phyloP scores from a whole-genome alignment of 2,797 vertebrate genomes.

The Gymnothorax javanicus region DNA sequence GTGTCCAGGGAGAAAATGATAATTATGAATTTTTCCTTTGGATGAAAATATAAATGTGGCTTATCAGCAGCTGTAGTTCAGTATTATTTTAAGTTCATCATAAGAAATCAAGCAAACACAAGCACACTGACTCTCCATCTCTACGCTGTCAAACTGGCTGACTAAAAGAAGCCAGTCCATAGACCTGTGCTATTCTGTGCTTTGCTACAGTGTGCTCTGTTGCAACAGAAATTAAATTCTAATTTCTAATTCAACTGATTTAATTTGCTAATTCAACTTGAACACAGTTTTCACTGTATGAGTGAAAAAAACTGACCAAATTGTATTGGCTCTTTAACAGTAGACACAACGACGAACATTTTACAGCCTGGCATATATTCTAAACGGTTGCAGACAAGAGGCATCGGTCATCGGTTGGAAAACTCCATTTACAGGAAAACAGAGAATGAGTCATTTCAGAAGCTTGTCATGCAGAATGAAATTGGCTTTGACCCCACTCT shows the following conservation, averaged over 20 bases:
- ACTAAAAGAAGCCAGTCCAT: not conserved
- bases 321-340: no score
- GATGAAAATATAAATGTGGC: not conserved
- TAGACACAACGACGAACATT: no score
- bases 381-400: not conserved
- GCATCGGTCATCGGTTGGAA: not conserved
- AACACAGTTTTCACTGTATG: no score
- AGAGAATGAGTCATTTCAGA: slow-evolving; percentile 36
- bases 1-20: not conserved
- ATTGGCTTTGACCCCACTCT: slow-evolving; percentile 32
- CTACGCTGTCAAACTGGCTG: not conserved
- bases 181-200: slow-evolving; percentile 1
- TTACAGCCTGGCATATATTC: not conserved
- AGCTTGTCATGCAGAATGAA: slow-evolving; percentile 25
- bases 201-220: not conserved
- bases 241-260: no score
- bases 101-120: not conserved
- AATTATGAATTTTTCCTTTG: not conserved
- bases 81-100: not conserved
- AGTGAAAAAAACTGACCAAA: no score
- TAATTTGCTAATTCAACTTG: no score
- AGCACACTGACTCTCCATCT: not conserved
- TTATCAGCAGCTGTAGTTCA: not conserved
- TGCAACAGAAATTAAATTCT: no score
- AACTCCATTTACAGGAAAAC: slow-evolving; percentile 38